Conservation (phyloP, 2,113 vertebrate genomes). For the Nothoprocta perdicaria region DNA sequence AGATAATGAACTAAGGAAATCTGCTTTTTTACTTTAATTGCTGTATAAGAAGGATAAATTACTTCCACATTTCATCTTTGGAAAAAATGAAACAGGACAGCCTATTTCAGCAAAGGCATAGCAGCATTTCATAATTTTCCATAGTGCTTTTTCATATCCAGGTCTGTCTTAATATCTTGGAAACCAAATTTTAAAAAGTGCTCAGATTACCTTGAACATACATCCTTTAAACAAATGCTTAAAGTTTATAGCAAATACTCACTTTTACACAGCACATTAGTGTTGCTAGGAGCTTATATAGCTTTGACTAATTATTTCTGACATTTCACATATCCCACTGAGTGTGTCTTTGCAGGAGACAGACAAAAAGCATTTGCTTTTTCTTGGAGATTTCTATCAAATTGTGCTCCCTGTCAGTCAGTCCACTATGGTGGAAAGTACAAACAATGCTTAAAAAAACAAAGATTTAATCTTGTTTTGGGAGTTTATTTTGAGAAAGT, state of each 20-base stretch:
- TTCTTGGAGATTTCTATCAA: conserved; percentile 46
- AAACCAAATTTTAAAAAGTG: conserved; percentile 6
- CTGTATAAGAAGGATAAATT: background rate
- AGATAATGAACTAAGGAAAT: background rate
- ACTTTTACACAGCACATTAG: conserved; percentile 19
- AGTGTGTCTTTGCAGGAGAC: conserved; percentile 43
- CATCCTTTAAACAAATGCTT: conserved; percentile 47
- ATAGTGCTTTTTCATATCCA: conserved; percentile 9
- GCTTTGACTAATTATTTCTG: conserved; percentile 73
- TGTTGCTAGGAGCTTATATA: conserved; percentile 48
- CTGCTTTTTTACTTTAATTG: conserved; percentile 28
- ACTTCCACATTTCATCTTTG: background rate
- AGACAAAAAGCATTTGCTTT: conserved; percentile 40
- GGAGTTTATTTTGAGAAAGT: background rate
- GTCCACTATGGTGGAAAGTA: background rate
- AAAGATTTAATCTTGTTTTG: background rate
- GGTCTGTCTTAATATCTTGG: background rate
- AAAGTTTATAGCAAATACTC: conserved; percentile 38
- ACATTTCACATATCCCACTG: conserved; percentile 63
- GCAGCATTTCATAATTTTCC: background rate
- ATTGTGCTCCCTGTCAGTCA: conserved; percentile 10
- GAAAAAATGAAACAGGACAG: background rate
- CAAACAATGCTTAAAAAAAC: background rate
- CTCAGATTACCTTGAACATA: conserved; percentile 24
- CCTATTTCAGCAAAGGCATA: background rate